These are phyloP conservation scores for Mus caroli DNA, from an alignment of 2,797 vertebrate species.

Conservation along the genomic window DNA sequence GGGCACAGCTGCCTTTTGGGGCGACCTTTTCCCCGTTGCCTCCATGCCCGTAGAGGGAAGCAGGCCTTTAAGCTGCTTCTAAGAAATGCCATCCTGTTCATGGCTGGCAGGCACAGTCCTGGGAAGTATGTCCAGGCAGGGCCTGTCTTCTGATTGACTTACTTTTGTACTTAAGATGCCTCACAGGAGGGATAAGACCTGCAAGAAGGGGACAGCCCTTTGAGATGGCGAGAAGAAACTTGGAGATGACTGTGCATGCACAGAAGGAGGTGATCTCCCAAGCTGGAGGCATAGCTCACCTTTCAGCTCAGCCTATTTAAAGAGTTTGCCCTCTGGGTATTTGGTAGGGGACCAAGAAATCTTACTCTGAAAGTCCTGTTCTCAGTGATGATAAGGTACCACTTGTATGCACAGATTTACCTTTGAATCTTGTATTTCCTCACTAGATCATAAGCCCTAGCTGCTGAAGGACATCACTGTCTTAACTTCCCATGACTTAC, in stretches of 20 bases:
- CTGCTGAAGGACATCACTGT: constrained; percentile 13
- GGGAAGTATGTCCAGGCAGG: constrained; percentile 4
- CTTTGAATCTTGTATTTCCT: not conserved
- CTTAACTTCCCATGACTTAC: not conserved
- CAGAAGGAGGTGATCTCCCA: not conserved
- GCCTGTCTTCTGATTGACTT: not conserved
- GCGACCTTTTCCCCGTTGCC: constrained; percentile 75
- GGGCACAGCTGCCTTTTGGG: constrained; percentile 80
- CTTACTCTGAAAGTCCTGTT: not conserved
- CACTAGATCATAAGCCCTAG: not conserved
- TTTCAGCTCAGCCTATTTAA: not conserved
- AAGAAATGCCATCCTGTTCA: constrained; percentile 58
- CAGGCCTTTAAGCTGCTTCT: constrained; percentile 75
- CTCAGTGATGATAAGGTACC: not conserved
- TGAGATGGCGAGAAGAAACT: not conserved
- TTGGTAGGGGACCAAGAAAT: not conserved
- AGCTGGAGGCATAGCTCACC: not conserved
- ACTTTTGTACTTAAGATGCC: constrained; percentile 41
- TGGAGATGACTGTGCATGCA: not conserved
- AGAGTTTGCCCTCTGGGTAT: not conserved
- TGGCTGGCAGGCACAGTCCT: constrained; percentile 38
- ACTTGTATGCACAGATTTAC: not conserved
- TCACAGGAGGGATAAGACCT: not conserved
- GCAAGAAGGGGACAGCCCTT: not conserved
- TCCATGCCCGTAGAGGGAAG: constrained; percentile 50